phyloP scores from a whole-genome alignment of 2,113 vertebrate species.

The Oncorhynchus tshawytscha region DNA sequence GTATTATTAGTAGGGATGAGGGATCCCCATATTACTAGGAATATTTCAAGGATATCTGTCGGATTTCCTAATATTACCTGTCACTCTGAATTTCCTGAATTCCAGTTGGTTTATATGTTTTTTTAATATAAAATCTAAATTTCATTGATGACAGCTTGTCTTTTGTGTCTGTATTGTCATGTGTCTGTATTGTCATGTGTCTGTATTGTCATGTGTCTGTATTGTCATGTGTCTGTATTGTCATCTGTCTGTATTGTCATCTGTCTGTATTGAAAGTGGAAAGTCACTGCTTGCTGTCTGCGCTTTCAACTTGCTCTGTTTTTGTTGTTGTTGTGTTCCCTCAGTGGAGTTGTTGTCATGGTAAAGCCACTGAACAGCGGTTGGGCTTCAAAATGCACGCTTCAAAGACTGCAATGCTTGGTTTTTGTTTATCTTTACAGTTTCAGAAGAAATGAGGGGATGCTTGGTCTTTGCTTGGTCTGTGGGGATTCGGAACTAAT shows the following conservation, averaged over 20 bases:
- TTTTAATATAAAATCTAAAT: slow-evolving; percentile 19
- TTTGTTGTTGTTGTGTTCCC: slow-evolving; percentile 26
- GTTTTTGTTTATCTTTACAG: slow-evolving; percentile 3
- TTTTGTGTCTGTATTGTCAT: slow-evolving; percentile 30
- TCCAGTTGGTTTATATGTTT: background rate
- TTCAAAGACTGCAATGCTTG: slow-evolving; percentile 50
- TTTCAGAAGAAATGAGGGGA: slow-evolving; percentile 14
- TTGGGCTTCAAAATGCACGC: slow-evolving; percentile 28
- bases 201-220: too few relatives aligned
- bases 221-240: too few relatives aligned
- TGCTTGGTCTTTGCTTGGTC: background rate
- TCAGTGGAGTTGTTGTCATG: slow-evolving; percentile 37
- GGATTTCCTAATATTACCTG: slow-evolving; percentile 52
- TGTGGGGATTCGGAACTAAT: background rate
- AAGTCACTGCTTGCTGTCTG: slow-evolving; percentile 57
- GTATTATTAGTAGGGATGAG: background rate
- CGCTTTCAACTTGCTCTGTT: slow-evolving; percentile 65
- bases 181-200: background rate
- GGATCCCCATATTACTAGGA: background rate
- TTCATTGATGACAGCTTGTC: slow-evolving; percentile 70
- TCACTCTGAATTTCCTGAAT: background rate
- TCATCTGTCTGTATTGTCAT: background rate
- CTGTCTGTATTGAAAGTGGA: background rate
- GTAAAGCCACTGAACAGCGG: slow-evolving; percentile 9
- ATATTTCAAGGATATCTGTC: slow-evolving; percentile 31